Evolutionary conservation across 2,113 vertebrate species (phyloP), one percentile per base, ranked within the genome.

Genomic region (Pedetes capensis): DNA sequence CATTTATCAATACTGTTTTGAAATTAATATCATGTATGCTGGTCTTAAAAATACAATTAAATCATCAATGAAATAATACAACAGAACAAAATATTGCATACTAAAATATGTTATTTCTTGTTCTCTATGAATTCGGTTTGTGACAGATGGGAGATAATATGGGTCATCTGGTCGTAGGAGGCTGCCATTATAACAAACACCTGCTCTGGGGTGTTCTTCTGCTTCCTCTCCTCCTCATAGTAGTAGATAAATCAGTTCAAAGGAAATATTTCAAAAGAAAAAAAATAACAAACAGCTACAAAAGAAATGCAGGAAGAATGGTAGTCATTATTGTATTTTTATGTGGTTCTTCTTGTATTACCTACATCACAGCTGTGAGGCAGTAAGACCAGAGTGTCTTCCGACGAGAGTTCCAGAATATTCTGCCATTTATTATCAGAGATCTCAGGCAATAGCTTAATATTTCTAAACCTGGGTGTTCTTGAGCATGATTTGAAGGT

Each of bases 61-160:
- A 29, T 5, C 79, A 96, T 96, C 72, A 90, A 57, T 88, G 49
- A 88, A 96, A 63, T 11, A 78, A 93, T 83, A 71, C 80, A 71
- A 91, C 34, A 83, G 88, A 51, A 91, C 34, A 93, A 87, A 96
- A 87, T 89, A 83, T 95, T 69, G n/a, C 55, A 87, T 82, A 64
- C 92, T 83, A 64, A 97, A 96, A 75, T 71, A 53, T 84, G 86
- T 90, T 95, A 86, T 96, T 97, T 98, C 83, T 95, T 27, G 22
- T 97, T 97, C 94, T 96, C 79, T 92, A 64, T 95, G 95, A 97
- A 96, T 97, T 94, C 97, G 61, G 80, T 91, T 94, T 97, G 92
- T 96, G 98, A 96, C 96, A 98, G 97, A 98, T 98, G 97, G 96
- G 68, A 87, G 75, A 85, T 91, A 96, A 98, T 96, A 93, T 93